Percentiles rank a stretch among this genome's conserved stretches.
Evolutionary conservation across 1,140 invertebrate species (phyloP).

Genomic region (Aphidius ervi): DNA sequence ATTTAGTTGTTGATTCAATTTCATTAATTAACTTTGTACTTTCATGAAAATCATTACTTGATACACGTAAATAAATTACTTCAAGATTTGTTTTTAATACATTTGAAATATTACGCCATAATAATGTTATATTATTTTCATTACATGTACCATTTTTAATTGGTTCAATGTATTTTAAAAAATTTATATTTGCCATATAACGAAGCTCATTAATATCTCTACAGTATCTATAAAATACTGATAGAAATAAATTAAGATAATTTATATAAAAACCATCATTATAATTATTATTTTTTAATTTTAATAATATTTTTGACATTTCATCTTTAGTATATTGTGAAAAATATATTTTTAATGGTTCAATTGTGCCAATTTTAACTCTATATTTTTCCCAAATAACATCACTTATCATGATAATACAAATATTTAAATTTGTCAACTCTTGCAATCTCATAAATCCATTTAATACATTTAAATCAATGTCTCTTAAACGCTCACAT

Average conservation of each 20-base stretch:
- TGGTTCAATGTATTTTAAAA: slow-evolving; percentile 72
- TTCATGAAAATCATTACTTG: slow-evolving; percentile 34
- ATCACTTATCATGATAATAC: slow-evolving; percentile 72
- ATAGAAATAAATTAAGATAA: slow-evolving; percentile 76
- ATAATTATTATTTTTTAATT: slow-evolving; percentile 44
- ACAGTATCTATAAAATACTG: slow-evolving; percentile 76
- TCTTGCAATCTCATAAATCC: slow-evolving; percentile 70
- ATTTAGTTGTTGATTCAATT: slow-evolving; percentile 53
- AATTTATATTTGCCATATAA: slow-evolving; percentile 67
- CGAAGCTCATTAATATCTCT: slow-evolving; percentile 76
- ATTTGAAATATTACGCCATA: slow-evolving; percentile 76
- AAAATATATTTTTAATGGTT: slow-evolving; percentile 73
- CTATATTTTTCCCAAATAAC: slow-evolving; percentile 77
- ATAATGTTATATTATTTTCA: slow-evolving; percentile 59
- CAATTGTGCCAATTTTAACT: slow-evolving; percentile 63
- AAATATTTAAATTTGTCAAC: slow-evolving; percentile 67
- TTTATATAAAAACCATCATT: slow-evolving; percentile 62
- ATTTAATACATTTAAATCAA: slow-evolving; percentile 68
- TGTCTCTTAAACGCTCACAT: slow-evolving; percentile 69
- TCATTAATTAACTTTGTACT: slow-evolving; percentile 34
- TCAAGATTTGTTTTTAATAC: slow-evolving; percentile 70
- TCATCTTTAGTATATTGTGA: slow-evolving; percentile 79
- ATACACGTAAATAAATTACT: slow-evolving; percentile 72
- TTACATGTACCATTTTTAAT: slow-evolving; percentile 58
- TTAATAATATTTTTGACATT: slow-evolving; percentile 67